Conservation (phyloP, 2,113 vertebrate species). For the Xiphophorus hellerii region DNA sequence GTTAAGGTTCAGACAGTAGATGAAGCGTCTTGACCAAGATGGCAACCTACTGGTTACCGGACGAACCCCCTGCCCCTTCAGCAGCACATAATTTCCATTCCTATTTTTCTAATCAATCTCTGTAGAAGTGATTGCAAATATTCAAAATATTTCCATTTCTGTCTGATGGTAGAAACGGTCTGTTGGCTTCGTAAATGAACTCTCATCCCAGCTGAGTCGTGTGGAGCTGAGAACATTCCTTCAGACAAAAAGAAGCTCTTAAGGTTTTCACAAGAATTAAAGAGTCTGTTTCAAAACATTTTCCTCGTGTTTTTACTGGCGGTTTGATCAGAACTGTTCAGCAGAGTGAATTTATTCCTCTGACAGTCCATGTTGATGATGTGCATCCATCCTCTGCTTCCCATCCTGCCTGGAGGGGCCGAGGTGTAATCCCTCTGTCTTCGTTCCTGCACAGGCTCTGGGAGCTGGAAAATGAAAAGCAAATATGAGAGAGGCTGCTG, state of each 20-base stretch:
- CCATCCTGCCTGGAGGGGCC: not conserved
- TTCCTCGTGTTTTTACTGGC: constrained; percentile 10
- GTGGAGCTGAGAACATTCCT: not conserved
- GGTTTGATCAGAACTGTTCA: not conserved
- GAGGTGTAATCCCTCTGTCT: not conserved
- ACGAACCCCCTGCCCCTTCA: too few species aligned
- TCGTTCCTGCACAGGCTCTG: not conserved
- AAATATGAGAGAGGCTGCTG: not conserved
- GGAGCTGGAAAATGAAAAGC: not conserved
- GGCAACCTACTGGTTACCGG: too few species aligned
- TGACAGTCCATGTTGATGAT: not conserved
- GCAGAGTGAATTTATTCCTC: not conserved
- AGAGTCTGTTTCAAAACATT: not conserved
- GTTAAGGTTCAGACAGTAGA: too few species aligned
- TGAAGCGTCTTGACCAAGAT: too few species aligned
- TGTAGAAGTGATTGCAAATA: too few species aligned
- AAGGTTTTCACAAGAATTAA: constrained; percentile 1
- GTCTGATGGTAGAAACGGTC: not conserved
- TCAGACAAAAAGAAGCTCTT: not conserved
- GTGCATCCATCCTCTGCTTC: not conserved
- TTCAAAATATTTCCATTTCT: not conserved
- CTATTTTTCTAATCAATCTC: too few species aligned
- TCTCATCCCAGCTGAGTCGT: not conserved
- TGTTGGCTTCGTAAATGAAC: not conserved
- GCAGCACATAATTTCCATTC: too few species aligned